Evolutionary conservation across 2,797 vertebrate species (phyloP).

Genomic region (Poecile montanus): DNA sequence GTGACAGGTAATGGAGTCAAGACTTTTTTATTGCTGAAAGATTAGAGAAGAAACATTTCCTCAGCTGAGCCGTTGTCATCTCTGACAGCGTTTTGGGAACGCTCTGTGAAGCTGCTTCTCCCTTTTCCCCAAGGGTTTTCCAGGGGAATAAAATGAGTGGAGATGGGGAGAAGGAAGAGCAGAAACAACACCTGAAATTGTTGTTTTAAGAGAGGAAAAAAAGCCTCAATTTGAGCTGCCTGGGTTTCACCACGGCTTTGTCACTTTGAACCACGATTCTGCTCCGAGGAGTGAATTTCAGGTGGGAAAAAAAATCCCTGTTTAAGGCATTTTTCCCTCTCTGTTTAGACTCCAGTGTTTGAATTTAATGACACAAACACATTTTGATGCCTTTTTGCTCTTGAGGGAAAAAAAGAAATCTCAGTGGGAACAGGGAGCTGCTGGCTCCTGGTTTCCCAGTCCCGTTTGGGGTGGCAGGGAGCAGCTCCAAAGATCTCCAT

Average conservation of each 20-base stretch:
- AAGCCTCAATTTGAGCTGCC: background rate
- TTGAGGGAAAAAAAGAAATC: background rate
- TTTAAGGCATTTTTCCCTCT: background rate
- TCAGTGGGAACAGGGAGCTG: background rate
- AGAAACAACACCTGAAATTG: background rate
- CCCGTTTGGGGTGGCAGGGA: background rate
- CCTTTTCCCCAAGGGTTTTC: background rate
- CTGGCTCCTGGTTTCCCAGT: background rate
- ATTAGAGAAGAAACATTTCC: background rate
- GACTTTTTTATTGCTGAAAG: background rate
- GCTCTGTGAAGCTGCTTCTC: background rate
- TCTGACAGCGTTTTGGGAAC: background rate
- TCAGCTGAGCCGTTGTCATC: fast-evolving
- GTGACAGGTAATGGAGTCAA: background rate
- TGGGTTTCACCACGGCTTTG: background rate
- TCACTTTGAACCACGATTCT: fast-evolving
- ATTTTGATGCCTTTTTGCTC: background rate
- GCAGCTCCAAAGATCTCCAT: background rate
- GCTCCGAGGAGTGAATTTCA: background rate
- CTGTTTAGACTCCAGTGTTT: slow-evolving; percentile 5
- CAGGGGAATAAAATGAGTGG: background rate
- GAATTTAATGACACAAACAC: background rate
- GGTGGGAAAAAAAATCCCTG: background rate
- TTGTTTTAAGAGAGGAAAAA: background rate
- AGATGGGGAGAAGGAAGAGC: background rate